Percentiles rank a stretch among this genome's conserved stretches.
These are phyloP conservation scores for Cheilosia vernalis DNA, from an alignment of 2,888 invertebrate genomes.

Conservation along the genomic window DNA sequence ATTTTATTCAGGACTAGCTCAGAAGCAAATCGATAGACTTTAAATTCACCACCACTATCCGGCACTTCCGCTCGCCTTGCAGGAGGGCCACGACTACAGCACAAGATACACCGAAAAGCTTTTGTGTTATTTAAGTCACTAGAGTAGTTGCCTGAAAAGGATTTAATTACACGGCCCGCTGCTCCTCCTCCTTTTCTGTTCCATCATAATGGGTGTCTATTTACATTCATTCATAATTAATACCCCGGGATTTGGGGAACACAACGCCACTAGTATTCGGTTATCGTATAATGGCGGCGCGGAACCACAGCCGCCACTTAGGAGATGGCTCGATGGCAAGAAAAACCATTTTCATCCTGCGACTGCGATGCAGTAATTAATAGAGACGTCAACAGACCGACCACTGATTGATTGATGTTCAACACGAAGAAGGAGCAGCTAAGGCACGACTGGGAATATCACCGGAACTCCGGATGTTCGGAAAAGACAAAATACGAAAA, in stretches of 20 bases:
- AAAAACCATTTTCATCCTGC: conserved; percentile 53
- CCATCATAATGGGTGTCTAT: conserved; percentile 65
- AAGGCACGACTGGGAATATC: conserved; percentile 21
- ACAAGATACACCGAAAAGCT: neutral
- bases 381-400: conserved; percentile 58
- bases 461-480: conserved; percentile 16
- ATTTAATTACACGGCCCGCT: conserved; percentile 48
- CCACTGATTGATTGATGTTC: conserved; percentile 72
- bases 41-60: conserved; percentile 9
- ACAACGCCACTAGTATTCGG: conserved; percentile 20
- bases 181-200: neutral
- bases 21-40: conserved; percentile 58
- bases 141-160: conserved; percentile 46
- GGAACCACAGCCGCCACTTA: neutral
- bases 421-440: conserved; percentile 46
- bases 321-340: neutral
- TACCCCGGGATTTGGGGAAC: conserved; percentile 30
- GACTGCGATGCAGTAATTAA: conserved; percentile 61
- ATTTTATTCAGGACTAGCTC: conserved; percentile 31
- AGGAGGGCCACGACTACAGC: too few species aligned
- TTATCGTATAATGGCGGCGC: neutral
- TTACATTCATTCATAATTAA: conserved; percentile 68
- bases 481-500: conserved; percentile 35
- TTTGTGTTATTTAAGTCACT: conserved; percentile 27
- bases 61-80: too few species aligned